Percentiles rank a stretch among this genome's conserved stretches.
Conservation (phyloP, 2,888 invertebrate species). For the Diplolepis rosae region DNA sequence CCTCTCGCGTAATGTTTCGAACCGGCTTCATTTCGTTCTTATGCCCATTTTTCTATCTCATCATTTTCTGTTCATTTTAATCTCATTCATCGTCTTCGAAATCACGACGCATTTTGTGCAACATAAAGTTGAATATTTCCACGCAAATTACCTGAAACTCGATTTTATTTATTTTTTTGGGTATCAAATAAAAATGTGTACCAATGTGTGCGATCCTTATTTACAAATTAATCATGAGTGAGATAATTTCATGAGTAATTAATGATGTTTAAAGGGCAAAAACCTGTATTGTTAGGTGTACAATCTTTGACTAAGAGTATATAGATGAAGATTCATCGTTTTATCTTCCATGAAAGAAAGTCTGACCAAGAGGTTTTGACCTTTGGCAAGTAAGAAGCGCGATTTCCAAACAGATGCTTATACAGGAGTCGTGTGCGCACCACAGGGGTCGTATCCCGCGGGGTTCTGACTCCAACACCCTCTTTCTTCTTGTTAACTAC, state of each 20-base stretch:
- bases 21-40: slow-evolving; percentile 16
- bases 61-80: slow-evolving; percentile 19
- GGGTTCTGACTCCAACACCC: slow-evolving; percentile 68
- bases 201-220: too few species aligned
- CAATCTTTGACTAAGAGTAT: background rate
- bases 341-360: slow-evolving; percentile 15
- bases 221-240: too few species aligned
- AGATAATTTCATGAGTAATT: background rate
- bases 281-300: background rate
- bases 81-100: background rate
- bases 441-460: slow-evolving; percentile 72
- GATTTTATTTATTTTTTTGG: too few species aligned
- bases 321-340: slow-evolving; percentile 24
- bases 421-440: slow-evolving; percentile 72
- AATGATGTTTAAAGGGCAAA: background rate
- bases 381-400: slow-evolving; percentile 24
- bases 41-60: slow-evolving; percentile 22
- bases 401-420: slow-evolving; percentile 70
- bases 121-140: too few species aligned
- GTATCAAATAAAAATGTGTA: too few species aligned
- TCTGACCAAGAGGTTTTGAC: slow-evolving; percentile 26
- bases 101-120: background rate
- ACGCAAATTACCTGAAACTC: too few species aligned
- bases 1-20: background rate
- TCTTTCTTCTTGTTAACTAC: slow-evolving; percentile 45